phyloP scores from a whole-genome alignment of 2,888 invertebrate species.

The Limnephilus auricula region DNA sequence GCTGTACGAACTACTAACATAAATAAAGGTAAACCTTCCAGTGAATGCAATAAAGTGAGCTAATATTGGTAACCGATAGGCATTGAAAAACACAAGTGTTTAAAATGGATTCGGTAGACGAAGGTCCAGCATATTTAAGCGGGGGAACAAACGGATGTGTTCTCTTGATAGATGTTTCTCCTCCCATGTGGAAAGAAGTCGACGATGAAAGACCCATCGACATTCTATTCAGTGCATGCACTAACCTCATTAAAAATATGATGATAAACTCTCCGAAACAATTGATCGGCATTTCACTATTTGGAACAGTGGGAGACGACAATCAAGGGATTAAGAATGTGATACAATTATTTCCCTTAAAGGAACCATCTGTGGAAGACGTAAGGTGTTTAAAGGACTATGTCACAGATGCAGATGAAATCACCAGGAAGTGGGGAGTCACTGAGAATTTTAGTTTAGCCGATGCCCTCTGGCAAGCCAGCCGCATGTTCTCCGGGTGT shows the following conservation, averaged over 20 bases:
- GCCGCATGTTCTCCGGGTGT: conserved; percentile 78
- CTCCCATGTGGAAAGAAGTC: conserved; percentile 51
- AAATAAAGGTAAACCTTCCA: too few relatives aligned
- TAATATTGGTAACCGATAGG: too few relatives aligned
- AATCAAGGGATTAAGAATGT: conserved; percentile 72
- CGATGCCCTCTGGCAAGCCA: conserved; percentile 77
- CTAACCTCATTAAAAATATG: conserved; percentile 51
- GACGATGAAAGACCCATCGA: conserved; percentile 42
- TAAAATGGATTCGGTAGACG: conserved; percentile 60
- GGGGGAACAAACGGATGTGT: conserved; percentile 56
- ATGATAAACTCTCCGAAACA: conserved; percentile 67
- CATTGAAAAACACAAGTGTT: neutral
- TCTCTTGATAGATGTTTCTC: conserved; percentile 62
- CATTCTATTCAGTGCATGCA: conserved; percentile 43
- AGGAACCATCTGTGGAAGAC: conserved; percentile 71
- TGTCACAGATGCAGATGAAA: conserved; percentile 56
- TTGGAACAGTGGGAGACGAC: conserved; percentile 71
- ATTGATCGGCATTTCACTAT: conserved; percentile 73
- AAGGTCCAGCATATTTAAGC: conserved; percentile 50
- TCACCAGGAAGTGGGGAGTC: conserved; percentile 66
- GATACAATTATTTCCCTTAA: conserved; percentile 72
- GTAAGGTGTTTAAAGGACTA: conserved; percentile 71
- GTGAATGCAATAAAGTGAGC: too few relatives aligned
- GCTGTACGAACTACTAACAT: too few relatives aligned
- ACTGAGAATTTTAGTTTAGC: conserved; percentile 74